Conservation (phyloP, 2,888 invertebrate genomes). For the Ochropleura leucogaster region DNA sequence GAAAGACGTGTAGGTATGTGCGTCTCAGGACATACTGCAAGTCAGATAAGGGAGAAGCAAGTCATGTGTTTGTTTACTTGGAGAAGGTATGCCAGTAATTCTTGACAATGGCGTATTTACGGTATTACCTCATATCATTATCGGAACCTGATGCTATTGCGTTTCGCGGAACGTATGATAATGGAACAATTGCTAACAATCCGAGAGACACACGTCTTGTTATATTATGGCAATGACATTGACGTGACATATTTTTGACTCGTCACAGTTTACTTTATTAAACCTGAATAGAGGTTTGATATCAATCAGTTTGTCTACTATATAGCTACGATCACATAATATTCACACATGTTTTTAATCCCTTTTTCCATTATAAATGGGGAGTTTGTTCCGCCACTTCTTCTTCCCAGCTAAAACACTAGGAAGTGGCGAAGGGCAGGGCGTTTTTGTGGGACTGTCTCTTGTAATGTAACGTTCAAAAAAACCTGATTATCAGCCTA, state of each 20-base stretch:
- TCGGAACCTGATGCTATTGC: slow-evolving; percentile 61
- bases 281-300: slow-evolving; percentile 20
- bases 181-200: slow-evolving; percentile 56
- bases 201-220: slow-evolving; percentile 34
- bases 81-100: slow-evolving; percentile 64
- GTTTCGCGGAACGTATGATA: slow-evolving; percentile 61
- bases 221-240: slow-evolving; percentile 52
- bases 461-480: too few relatives aligned
- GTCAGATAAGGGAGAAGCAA: background rate
- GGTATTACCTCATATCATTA: slow-evolving; percentile 78
- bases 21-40: slow-evolving; percentile 43
- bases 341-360: too few relatives aligned
- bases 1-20: slow-evolving; percentile 27
- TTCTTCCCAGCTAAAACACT: too few relatives aligned
- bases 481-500: too few relatives aligned
- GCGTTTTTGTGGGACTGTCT: too few relatives aligned
- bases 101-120: slow-evolving; percentile 71
- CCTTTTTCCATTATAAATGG: too few relatives aligned
- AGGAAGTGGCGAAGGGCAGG: too few relatives aligned
- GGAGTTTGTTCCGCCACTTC: too few relatives aligned
- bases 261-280: slow-evolving; percentile 10
- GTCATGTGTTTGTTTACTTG: slow-evolving; percentile 64
- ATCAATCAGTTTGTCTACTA: background rate
- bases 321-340: background rate
- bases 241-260: slow-evolving; percentile 15